These are phyloP conservation scores for Apotomis betuletana DNA, from an alignment of 2,888 invertebrate species.

Conservation along the genomic window DNA sequence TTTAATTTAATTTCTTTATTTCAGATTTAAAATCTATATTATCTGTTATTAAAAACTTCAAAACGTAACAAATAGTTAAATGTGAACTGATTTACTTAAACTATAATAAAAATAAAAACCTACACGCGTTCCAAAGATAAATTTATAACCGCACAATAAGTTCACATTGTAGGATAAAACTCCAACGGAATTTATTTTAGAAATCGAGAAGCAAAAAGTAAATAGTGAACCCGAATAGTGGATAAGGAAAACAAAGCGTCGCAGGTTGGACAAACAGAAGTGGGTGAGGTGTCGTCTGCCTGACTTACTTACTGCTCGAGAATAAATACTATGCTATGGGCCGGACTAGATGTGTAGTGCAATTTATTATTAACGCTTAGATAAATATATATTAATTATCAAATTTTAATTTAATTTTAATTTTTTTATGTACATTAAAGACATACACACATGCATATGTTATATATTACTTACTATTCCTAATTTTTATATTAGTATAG, in stretches of 20 bases:
- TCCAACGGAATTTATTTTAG: slow-evolving; percentile 53
- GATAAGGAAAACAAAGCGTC: slow-evolving; percentile 64
- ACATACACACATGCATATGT: no score
- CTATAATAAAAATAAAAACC: no score
- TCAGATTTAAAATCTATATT: no score
- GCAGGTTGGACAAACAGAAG: slow-evolving; percentile 61
- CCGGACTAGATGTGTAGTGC: background rate
- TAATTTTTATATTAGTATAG: no score
- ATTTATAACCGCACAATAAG: slow-evolving; percentile 9
- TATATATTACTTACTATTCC: no score
- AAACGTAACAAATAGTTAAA: background rate
- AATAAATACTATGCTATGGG: slow-evolving; percentile 30
- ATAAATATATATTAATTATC: no score
- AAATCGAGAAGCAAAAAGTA: slow-evolving; percentile 53
- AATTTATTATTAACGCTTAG: background rate
- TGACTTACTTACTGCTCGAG: slow-evolving; percentile 49
- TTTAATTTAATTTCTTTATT: no score
- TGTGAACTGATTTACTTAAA: no score
- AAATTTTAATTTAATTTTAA: no score
- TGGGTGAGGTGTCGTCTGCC: slow-evolving; percentile 52
- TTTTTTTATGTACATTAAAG: no score
- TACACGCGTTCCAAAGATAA: background rate
- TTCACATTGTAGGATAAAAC: slow-evolving; percentile 26
- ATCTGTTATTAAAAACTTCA: no score
- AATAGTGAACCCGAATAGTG: slow-evolving; percentile 57